Conservation (phyloP, 2,797 vertebrate species). For the Sarcophilus harrisii region DNA sequence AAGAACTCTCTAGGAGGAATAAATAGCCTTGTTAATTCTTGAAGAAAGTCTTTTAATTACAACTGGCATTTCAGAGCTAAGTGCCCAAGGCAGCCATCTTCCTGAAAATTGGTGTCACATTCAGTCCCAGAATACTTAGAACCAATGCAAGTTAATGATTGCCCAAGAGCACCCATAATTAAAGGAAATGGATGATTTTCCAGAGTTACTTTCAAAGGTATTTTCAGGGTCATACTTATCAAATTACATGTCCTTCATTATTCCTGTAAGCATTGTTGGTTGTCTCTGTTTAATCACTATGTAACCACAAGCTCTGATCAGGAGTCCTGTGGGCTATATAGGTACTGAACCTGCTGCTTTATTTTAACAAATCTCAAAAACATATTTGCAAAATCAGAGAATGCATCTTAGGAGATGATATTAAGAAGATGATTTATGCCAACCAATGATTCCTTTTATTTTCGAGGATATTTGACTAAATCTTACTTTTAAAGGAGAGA, state of each 20-base stretch:
- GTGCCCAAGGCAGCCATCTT: not conserved
- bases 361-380: not conserved
- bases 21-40: not conserved
- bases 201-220: not conserved
- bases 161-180: not conserved
- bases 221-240: not conserved
- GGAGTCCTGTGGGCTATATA: not conserved
- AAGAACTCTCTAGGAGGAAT: not conserved
- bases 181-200: not conserved
- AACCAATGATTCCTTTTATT: not conserved
- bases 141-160: not conserved
- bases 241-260: not conserved
- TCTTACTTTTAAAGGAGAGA: constrained; percentile 24
- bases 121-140: not conserved
- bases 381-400: not conserved
- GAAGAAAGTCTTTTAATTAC: constrained; percentile 5
- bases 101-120: not conserved
- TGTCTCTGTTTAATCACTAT: not conserved
- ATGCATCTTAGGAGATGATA: not conserved
- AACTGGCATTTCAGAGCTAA: not conserved
- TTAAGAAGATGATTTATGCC: not conserved
- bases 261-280: not conserved
- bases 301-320: not conserved
- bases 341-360: accelerated
- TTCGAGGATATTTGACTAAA: constrained; percentile 27